Base-by-base conservation (phyloP, 1,140 invertebrate genomes). In the Centruroides vittatus region DNA sequence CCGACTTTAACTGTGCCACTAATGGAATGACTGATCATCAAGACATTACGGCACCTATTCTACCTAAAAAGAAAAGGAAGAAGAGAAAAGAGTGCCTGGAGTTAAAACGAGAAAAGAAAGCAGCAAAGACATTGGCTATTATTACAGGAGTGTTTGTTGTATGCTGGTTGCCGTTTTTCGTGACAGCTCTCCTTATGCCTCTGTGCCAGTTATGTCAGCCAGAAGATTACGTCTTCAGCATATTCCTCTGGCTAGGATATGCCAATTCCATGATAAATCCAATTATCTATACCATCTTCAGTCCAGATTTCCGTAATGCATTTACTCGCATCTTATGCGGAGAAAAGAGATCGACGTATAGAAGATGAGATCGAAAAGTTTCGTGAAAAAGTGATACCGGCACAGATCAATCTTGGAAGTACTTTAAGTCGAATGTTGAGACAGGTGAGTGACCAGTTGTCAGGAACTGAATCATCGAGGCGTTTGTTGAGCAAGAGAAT, bases 81-180 rank as follows among this genome's bases (percentile, higher is more conserved):
- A 47, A 58, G 11, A 81, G 85, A 69, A 88, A 87, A 71, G 86
- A 88, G 67, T 81, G 83, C 1, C 74, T 86, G 8, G 87, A 90
- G 72, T 84, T 85, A 12, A 89, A 89, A 72, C 77, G 89, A 46
- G 89, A 93, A 70, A 79, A 86, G 56, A 92, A 94, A 75, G 91
- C 92, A 1, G 91, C 89, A 47, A 92, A 94, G 75, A 95, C 92
- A 11, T 75, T 95, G 65, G 89, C 88, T 56, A 92, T 93, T 62
- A 91, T 93, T 61, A 94, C 91, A 0, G 90, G 90, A 34, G 89
- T 88, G 10, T 94, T 93, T 73, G 86, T 93, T 35, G 81, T 92
- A 60, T 94, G 90, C 71, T 95, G 91, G 91, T 78, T 93, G 58
- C 91, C 91, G 3, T 95, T 95, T 75, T 94, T 95, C 75, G 84